Evolutionary conservation across 2,888 invertebrate genomes (phyloP), one percentile per base, ranked within the genome.

Genomic region (Helobdella robusta): DNA sequence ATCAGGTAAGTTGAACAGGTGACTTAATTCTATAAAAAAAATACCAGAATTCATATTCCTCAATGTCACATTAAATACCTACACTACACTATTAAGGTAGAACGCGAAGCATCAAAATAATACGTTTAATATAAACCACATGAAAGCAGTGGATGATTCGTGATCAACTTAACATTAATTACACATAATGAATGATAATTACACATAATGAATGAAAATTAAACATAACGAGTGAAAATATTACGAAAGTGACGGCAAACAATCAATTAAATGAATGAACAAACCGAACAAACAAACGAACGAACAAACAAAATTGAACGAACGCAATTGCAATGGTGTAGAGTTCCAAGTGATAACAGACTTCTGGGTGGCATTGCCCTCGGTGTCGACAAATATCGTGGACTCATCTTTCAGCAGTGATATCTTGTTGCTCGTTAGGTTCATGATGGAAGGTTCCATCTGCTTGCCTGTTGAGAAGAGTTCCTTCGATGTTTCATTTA

Each of bases 391-490:
- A 2, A 92, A 83, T 68, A 93, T 88, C 0, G 91, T 87, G 73
- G 88, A 89, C 56, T 87, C 86, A 78, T 95, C 93, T 73, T 90
- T 85, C 0, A 90, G 89, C 35, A 95, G 83, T 5, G 89, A 87
- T 76, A 92, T 73, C 25, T 76, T 73, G 59, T 78, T 73, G 65
- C 78, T 75, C 15, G 73, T 68, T n/a, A 81, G 70, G 25, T 74
- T 72, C 3, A 77, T 74, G 25, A 81, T 76, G 3, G 87, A 69
- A 18, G 79, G 77, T 28, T 78, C 78, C 28, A 71, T 68, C 58
- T 76, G 76, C 64, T 72, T 73, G 4, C 78, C 79, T 1, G 77
- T 72, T 20, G 90, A 89, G 77, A 92, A 92, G 58, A 94, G 81
- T 75, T 92, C 90, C 74, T 86, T 86, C 64, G 86, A 84, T 73